Percentiles rank a stretch among this genome's conserved stretches.
Evolutionary conservation across 2,888 invertebrate species (phyloP).

Genomic region (Hydroisotoma schaefferi): DNA sequence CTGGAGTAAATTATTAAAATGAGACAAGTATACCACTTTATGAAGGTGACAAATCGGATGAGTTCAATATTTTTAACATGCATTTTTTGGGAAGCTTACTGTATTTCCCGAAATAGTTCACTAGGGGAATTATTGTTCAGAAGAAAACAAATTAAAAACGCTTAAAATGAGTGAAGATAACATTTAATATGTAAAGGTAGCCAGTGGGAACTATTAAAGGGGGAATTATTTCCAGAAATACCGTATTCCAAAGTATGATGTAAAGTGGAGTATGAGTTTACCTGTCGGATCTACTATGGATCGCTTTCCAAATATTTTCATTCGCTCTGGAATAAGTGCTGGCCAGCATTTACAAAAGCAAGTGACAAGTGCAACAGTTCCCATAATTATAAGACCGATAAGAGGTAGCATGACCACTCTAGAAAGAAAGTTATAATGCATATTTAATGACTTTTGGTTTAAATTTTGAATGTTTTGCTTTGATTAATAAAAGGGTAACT

Average conservation of each 20-base stretch:
- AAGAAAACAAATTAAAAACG: too few species aligned
- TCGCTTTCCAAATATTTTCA: background rate
- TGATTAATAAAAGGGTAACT: background rate
- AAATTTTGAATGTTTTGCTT: too few species aligned
- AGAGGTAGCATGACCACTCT: conserved; percentile 5
- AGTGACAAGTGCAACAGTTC: background rate
- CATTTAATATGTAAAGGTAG: background rate
- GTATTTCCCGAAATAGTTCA: too few species aligned
- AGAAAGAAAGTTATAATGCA: background rate
- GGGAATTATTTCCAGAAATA: background rate
- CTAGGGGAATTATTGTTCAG: too few species aligned
- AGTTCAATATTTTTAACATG: too few species aligned
- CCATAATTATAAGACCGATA: background rate
- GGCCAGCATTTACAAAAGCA: conserved; percentile 6
- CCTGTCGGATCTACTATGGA: background rate
- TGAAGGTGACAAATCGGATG: too few species aligned
- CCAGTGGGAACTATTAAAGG: background rate
- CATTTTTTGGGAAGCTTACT: too few species aligned
- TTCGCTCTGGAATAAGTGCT: background rate
- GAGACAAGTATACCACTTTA: too few species aligned
- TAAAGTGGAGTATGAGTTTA: background rate
- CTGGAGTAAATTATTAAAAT: too few species aligned
- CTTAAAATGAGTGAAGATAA: too few species aligned
- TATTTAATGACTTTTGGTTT: background rate
- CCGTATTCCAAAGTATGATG: background rate